phyloP scores from a whole-genome alignment of 2,113 vertebrate species.

The Gallinago paraguaiae region DNA sequence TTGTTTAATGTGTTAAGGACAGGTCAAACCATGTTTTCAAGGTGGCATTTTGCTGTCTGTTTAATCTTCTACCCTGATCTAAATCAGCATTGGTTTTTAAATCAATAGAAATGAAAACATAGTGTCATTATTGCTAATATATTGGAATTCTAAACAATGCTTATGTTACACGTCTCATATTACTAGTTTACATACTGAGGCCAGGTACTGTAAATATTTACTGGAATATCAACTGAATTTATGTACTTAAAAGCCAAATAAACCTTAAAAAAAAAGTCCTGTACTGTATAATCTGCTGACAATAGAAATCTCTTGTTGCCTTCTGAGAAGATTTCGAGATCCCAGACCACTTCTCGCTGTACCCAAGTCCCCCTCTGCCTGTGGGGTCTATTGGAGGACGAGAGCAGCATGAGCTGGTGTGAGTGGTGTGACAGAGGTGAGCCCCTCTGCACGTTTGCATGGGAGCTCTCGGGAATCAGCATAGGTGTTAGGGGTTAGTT shows the following conservation, averaged over 20 bases:
- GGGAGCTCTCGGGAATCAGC: neutral
- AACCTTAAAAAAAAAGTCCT: neutral
- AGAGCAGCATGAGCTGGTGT: neutral
- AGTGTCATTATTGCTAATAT: neutral
- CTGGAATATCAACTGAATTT: slow-evolving; percentile 18
- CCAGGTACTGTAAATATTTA: neutral
- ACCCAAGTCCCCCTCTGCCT: accelerated
- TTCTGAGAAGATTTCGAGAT: neutral
- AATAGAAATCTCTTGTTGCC: neutral
- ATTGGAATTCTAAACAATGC: neutral
- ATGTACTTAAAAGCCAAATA: slow-evolving; percentile 6
- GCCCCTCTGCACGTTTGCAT: neutral
- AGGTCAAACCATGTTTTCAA: neutral
- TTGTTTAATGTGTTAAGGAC: neutral
- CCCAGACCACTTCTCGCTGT: neutral
- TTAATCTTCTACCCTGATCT: neutral
- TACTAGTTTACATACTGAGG: slow-evolving; percentile 24
- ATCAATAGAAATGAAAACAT: neutral
- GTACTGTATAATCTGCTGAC: neutral
- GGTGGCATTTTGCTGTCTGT: neutral
- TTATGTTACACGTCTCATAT: slow-evolving; percentile 11
- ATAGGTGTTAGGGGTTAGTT: neutral
- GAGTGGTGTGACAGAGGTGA: neutral
- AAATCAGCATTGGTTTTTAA: neutral
- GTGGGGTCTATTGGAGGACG: neutral